A percentile compares a stretch with the other conserved stretches of the same genome.
Conservation (phyloP, 2,113 vertebrate genomes). For the Megaleporinus macrocephalus region DNA sequence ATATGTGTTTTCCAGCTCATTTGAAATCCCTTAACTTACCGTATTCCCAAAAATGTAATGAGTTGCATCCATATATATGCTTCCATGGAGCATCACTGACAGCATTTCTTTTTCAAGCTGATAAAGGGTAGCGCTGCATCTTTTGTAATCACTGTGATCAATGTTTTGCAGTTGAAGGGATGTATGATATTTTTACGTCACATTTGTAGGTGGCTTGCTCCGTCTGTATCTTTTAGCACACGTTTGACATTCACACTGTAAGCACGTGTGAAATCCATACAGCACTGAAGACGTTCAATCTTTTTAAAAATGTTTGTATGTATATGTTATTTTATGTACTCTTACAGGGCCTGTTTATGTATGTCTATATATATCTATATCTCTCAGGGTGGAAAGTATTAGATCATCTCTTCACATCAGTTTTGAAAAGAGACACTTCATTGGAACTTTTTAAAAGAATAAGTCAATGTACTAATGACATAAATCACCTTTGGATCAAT, state of each 20-base stretch:
- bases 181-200: slow-evolving; percentile 61
- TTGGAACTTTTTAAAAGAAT: background rate
- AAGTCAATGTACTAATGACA: background rate
- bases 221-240: slow-evolving; percentile 14
- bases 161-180: slow-evolving; percentile 51
- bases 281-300: slow-evolving; percentile 63
- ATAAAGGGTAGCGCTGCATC: slow-evolving; percentile 12
- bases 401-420: slow-evolving; percentile 28
- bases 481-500: slow-evolving; percentile 11
- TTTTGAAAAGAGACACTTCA: background rate
- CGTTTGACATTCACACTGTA: slow-evolving; percentile 45
- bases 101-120: slow-evolving; percentile 1
- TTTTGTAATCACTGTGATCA: slow-evolving; percentile 43
- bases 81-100: background rate
- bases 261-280: slow-evolving; percentile 48
- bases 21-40: slow-evolving; percentile 15
- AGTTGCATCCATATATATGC: background rate
- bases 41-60: slow-evolving; percentile 21
- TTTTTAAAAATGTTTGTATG: slow-evolving; percentile 35
- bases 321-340: slow-evolving; percentile 47
- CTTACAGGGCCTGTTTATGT: slow-evolving; percentile 53
- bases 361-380: slow-evolving; percentile 63
- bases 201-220: slow-evolving; percentile 12
- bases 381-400: slow-evolving; percentile 73
- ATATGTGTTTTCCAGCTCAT: background rate